Base-by-base conservation (phyloP, 2,113 vertebrate genomes). In the Seriola quinqueradiata region DNA sequence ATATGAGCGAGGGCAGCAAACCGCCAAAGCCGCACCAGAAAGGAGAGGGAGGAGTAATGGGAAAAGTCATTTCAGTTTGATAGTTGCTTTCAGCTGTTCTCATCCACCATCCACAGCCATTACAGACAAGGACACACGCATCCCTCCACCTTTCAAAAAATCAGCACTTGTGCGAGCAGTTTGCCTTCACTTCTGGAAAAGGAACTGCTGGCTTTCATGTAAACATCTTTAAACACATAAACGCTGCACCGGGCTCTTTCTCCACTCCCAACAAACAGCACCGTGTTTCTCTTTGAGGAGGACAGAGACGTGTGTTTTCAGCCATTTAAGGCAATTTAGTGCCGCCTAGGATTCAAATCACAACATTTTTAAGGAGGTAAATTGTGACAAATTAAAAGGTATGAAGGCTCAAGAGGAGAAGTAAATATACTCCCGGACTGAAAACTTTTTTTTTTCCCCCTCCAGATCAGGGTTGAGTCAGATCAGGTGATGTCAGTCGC, bases 1-100 rank as follows among this genome's bases (percentile, higher is more conserved):
- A 25, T 5, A 55, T n/a, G 55, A 89, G 81, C 25, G 57, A 85
- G 82, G 75, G 79, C 74, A 78, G 61, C 61, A 60, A 61, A 84
- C 70, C 54, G 8, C 90, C 32, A 40, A 81, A 83, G 65, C 87
- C 74, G n/a, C 67, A 57, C 32, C 50, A 58, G 42, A 80, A 72
- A 84, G 71, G 84, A 84, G 74, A 74, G 42, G 65, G 84, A 81
- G 74, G 71, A 64, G 74, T 50, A 79, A 81, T 75, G 78, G 69
- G 69, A 60, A 70, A 59, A 89, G 75, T 70, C 46, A 72, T 77
- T 82, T 54, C 28, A 81, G 67, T 84, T 16, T 72, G 63, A 83
- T 86, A 85, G 80, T 84, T 90, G 86, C 69, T 84, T 83, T 89
- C 83, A 88, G 83, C 85, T 86, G 85, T 72, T 82, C 36, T 11